Evolutionary conservation across 2,797 vertebrate genomes (phyloP), one percentile per base, ranked within the genome.

Genomic region (Chaunax sp.): DNA sequence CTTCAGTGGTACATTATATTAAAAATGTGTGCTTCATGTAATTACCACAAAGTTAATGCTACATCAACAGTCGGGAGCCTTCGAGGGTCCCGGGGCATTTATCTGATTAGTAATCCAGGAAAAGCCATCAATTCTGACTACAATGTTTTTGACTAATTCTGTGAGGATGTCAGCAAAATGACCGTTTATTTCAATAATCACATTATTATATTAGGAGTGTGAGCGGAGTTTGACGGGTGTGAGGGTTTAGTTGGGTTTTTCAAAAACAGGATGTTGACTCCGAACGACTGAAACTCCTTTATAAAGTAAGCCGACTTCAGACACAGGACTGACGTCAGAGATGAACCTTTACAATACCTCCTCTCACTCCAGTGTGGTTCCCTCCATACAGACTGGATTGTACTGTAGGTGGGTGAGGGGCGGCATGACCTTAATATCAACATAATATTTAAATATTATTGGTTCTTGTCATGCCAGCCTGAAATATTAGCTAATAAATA

Each of bases 221-320:
- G n/a, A 30, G 15, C n/a, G 6, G 13, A 37, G 8, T 12, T 1
- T 51, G 25, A 43, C n/a, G 46, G 59, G 3, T 18, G 50, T 30
- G n/a, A 47, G 13, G 15, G 28, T 45, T 60, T 60, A 16, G 43
- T 20, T 43, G 58, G 25, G 51, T 57, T 81, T 77, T 37, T 81
- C 57, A 71, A 76, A 78, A 85, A 82, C 85, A 85, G 81, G 15
- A 14, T 26, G 11, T 65, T 74, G 74, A 80, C 75, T 83, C 59
- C 70, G 30, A 25, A 57, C 2, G 38, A 47, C 43, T 23, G 58
- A 69, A 77, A 71, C 5, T 0, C 10, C 35, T 33, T 83, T 47
- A 47, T 60, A 11, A 0, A 5, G 20, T 54, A 30, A 76, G 81
- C 81, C 10, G 33, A 35, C 33, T 11, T 35, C 51, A 0, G 63